Evolutionary conservation across 2,797 vertebrate species (phyloP), one percentile per base, ranked within the genome.

Genomic region (Huso huso): DNA sequence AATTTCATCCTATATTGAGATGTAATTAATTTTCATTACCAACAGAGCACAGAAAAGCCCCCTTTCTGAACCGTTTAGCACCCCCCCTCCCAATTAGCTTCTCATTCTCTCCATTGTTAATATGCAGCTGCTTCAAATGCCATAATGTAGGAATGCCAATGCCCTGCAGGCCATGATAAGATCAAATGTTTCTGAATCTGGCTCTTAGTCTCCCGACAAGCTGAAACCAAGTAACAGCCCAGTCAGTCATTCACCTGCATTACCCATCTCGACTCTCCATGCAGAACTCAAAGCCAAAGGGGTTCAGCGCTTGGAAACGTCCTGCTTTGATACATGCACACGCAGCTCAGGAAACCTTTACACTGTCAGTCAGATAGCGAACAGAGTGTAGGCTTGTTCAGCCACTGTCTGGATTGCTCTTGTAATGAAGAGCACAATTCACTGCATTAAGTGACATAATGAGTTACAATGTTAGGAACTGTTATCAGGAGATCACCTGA

Each of bases 381-480:
- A n/a, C 15, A 7, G 15, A 58, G 55, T 58, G 55, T 58, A 15
- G 55, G 15, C 12, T 58, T 58, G 55, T 58, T n/a, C 52, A 53
- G 52, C 52, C 12, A 12, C 9, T 3, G 7, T 53, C 52, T 53
- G 52, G 52, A 53, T 58, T n/a, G 15, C 55, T 58, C 55, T n/a
- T n/a, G 15, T 7, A 58, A 58, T 58, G 55, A 58, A 58, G 12
- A 58, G 55, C 55, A 58, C 55, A 58, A 58, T 58, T 58, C 10
- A 58, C 15, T 58, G 55, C 55, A 58, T 58, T 11, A 58, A 58
- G 55, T 18, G 18, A n/a, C 37, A 48, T 18, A 37, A 48, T 65
- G 23, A 65, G 57, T 65, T 58, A 65, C 15, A 55, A n/a, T 48
- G 48, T 23, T 48, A n/a, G 52, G 51, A 58, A 23, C 52, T 12